These are phyloP conservation scores for Zalophus californianus DNA, from an alignment of 2,797 vertebrate species.

Conservation along the genomic window DNA sequence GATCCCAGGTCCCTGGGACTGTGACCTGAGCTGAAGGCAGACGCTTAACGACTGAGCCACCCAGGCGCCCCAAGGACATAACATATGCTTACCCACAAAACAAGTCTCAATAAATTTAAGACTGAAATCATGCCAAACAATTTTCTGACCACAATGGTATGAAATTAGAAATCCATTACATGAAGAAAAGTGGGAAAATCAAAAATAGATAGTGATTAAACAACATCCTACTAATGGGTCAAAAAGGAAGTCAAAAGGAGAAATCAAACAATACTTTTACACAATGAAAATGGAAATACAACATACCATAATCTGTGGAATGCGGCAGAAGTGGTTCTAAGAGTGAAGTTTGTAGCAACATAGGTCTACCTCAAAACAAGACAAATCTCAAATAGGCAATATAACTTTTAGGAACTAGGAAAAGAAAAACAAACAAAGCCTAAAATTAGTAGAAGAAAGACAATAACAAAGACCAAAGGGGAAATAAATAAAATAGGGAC, in stretches of 20 bases:
- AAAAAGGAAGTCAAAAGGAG: not conserved
- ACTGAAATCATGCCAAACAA: not conserved
- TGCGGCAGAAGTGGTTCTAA: not conserved
- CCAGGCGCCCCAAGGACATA: not conserved
- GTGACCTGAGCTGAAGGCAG: too few species aligned
- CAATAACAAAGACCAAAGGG: not conserved
- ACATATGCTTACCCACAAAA: not conserved
- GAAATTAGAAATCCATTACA: not conserved
- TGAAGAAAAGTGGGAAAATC: not conserved
- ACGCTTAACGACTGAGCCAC: too few species aligned
- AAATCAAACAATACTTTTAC: not conserved
- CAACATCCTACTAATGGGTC: not conserved
- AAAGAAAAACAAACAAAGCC: not conserved
- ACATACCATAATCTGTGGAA: not conserved
- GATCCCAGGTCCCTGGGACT: too few species aligned
- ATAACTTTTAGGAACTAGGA: not conserved
- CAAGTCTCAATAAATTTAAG: not conserved
- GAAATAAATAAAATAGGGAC: not conserved
- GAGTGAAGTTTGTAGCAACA: not conserved
- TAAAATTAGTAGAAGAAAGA: not conserved
- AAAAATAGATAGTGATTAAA: not conserved
- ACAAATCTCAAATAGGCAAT: not conserved
- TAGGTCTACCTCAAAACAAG: not conserved
- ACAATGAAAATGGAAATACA: not conserved
- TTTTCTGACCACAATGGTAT: not conserved